Percentiles rank a stretch among this genome's conserved stretches.
phyloP scores from a whole-genome alignment of 2,113 vertebrate genomes.

The Paradoxurus hermaphroditus region DNA sequence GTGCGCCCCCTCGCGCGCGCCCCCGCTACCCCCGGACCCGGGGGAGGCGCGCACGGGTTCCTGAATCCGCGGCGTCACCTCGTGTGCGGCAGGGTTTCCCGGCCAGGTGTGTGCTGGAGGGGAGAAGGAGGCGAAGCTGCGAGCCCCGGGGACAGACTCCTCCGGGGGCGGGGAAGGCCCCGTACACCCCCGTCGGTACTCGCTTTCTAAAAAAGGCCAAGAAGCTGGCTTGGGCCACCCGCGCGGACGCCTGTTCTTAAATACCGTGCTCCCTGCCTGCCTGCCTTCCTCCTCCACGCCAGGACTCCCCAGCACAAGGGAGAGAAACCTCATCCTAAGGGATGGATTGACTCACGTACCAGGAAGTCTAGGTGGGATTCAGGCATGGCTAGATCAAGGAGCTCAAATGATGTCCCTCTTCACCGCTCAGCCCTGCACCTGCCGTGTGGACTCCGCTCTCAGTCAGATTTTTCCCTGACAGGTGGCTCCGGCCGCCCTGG shows the following conservation, averaged over 20 bases:
- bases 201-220: neutral
- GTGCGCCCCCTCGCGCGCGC: accelerated
- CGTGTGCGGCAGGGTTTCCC: neutral
- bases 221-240: no score
- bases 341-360: neutral
- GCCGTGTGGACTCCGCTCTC: neutral
- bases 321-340: neutral
- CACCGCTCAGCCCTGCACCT: neutral
- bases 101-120: neutral
- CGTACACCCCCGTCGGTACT: neutral
- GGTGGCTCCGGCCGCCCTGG: neutral
- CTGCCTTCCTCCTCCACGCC: neutral
- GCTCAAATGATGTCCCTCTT: neutral
- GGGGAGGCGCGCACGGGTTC: neutral
- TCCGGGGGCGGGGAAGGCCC: neutral
- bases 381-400: neutral
- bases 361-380: neutral
- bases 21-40: neutral
- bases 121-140: neutral
- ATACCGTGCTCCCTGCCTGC: neutral
- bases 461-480: neutral
- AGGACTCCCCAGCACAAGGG: neutral
- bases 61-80: neutral
- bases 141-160: neutral
- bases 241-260: neutral